Conservation (phyloP, 1,140 invertebrate genomes). For the Drosophila eugracilis region DNA sequence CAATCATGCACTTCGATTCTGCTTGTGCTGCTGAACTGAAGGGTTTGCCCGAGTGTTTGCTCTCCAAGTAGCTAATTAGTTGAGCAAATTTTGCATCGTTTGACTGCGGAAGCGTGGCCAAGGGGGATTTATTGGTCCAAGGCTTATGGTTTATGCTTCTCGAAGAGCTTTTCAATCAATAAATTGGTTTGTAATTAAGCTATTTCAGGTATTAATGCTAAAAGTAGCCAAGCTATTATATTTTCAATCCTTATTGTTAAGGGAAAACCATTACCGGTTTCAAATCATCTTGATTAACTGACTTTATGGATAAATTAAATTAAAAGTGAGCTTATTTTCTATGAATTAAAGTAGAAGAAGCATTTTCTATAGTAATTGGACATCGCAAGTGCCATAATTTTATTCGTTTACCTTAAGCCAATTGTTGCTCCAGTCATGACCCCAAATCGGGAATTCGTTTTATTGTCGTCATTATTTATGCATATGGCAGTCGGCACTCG, state of each 20-base stretch:
- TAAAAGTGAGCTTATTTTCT: too few relatives aligned
- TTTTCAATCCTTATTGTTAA: too few relatives aligned
- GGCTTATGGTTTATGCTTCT: conserved; percentile 2
- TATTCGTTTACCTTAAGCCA: background rate
- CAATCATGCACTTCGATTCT: conserved; percentile 40
- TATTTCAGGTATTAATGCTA: too few relatives aligned
- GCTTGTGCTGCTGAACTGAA: conserved; percentile 29
- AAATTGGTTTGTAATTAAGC: background rate
- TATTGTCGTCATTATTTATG: conserved; percentile 9
- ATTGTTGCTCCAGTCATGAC: background rate
- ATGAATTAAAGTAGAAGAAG: background rate
- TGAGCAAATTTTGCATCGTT: conserved; percentile 51
- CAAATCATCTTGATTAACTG: background rate
- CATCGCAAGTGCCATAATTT: background rate
- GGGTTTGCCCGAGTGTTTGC: conserved; percentile 33
- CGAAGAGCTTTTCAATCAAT: background rate
- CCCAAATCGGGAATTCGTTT: background rate
- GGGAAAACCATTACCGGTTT: too few relatives aligned
- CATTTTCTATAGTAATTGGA: background rate
- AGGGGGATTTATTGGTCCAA: background rate
- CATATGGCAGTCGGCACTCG: conserved; percentile 12
- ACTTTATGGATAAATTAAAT: too few relatives aligned
- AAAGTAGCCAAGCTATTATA: too few relatives aligned
- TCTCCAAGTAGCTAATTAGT: conserved; percentile 61
- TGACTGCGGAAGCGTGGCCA: conserved; percentile 15